phyloP scores from a whole-genome alignment of 2,113 vertebrate genomes.

The Tragelaphus buxtoni region DNA sequence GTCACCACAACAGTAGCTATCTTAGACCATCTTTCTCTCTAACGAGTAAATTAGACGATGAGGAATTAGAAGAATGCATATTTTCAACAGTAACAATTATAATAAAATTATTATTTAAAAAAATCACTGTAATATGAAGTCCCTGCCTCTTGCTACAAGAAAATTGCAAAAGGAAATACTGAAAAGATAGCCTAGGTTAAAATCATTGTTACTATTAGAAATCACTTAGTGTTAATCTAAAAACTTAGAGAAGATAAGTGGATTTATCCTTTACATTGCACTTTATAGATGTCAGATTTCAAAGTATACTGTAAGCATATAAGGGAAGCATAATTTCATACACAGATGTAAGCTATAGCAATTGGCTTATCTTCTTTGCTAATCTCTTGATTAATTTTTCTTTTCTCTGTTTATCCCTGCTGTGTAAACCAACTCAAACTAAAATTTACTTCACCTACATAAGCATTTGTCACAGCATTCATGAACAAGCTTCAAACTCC shows the following conservation, averaged over 20 bases:
- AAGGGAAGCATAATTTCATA: neutral
- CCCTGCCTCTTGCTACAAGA: neutral
- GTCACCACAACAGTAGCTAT: conserved; percentile 62
- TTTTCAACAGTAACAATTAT: conserved; percentile 7
- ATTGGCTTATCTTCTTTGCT: neutral
- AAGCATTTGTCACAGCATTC: neutral
- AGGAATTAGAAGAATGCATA: conserved; percentile 27
- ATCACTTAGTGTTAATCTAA: neutral
- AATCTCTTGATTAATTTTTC: neutral
- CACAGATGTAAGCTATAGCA: neutral
- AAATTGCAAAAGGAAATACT: neutral
- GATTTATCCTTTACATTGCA: neutral
- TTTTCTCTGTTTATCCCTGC: neutral
- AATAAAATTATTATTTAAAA: conserved; percentile 7
- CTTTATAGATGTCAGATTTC: neutral
- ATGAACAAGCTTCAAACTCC: conserved; percentile 18
- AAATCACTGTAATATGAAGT: neutral
- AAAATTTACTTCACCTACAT: neutral
- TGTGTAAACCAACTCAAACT: neutral
- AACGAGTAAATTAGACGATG: conserved; percentile 55
- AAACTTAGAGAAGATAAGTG: neutral
- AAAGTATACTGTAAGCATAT: neutral
- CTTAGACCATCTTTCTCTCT: conserved; percentile 54
- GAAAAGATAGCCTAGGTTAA: neutral
- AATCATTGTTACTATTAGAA: neutral